These are phyloP conservation scores for Strix aluco DNA, from an alignment of 2,113 vertebrate genomes.

Conservation along the genomic window DNA sequence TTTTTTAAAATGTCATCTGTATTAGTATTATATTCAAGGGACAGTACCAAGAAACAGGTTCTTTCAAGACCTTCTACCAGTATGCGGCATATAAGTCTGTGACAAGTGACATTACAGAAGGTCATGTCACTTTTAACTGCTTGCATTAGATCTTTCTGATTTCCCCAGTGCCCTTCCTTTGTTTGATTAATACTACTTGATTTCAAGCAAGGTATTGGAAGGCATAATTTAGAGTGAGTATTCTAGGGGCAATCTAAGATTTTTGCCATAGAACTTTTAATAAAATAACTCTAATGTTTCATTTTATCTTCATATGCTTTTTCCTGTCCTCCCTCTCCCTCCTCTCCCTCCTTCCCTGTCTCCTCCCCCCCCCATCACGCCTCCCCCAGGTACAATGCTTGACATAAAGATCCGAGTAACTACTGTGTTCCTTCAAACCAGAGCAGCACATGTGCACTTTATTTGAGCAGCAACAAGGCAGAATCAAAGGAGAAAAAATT, in stretches of 20 bases:
- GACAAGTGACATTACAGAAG: constrained; percentile 98
- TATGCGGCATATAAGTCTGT: constrained; percentile 84
- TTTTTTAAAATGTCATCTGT: constrained; percentile 73
- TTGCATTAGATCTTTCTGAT: constrained; percentile 94
- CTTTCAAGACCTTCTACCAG: constrained; percentile 69
- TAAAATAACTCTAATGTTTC: not conserved
- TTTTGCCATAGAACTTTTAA: not conserved
- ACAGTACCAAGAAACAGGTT: constrained; percentile 66
- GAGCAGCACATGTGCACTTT: not conserved
- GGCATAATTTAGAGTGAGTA: constrained; percentile 69
- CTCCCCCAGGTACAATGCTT: not conserved
- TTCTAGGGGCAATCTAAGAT: constrained; percentile 28
- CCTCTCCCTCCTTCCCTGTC: not conserved
- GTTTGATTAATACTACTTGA: constrained; percentile 81
- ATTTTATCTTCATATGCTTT: not conserved
- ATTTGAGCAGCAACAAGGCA: constrained; percentile 5
- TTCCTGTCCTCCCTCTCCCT: not conserved
- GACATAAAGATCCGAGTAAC: not conserved
- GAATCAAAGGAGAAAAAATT: not conserved
- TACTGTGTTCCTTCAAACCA: not conserved
- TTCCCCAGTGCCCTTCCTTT: constrained; percentile 86
- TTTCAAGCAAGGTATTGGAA: constrained; percentile 71
- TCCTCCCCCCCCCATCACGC: not conserved
- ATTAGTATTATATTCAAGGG: constrained; percentile 71
- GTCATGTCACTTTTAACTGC: constrained; percentile 97